Conservation (phyloP, 2,797 vertebrate genomes). For the Sebastolobus altivelis region DNA sequence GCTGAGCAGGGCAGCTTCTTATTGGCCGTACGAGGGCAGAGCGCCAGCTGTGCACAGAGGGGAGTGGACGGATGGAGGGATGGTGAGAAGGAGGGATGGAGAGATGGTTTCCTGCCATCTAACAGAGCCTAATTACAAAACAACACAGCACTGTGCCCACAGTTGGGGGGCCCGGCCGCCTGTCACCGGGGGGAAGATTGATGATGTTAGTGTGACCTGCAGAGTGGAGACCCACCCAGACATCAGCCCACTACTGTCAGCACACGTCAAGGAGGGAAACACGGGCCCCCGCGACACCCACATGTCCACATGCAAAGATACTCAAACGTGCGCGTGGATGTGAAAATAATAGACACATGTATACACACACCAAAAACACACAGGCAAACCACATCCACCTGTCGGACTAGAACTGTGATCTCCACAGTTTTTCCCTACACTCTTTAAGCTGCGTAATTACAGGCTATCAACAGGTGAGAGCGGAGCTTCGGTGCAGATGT, state of each 20-base stretch:
- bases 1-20: conserved; percentile 24
- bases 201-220: conserved; percentile 91
- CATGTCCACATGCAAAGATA: conserved; percentile 30
- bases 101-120: conserved; percentile 88
- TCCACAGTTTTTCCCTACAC: conserved; percentile 25
- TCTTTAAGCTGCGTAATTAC: conserved; percentile 65
- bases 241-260: conserved; percentile 82
- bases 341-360: conserved; percentile 45
- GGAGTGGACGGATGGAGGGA: conserved; percentile 63
- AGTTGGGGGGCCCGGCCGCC: conserved; percentile 73
- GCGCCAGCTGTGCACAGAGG: conserved; percentile 78
- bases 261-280: conserved; percentile 72
- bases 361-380: conserved; percentile 5
- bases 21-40: conserved; percentile 65
- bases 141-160: conserved; percentile 88
- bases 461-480: conserved; percentile 69
- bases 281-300: conserved; percentile 37
- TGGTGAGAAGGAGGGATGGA: conserved; percentile 55
- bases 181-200: conserved; percentile 88
- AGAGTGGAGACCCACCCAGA: conserved; percentile 85
- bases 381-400: conserved; percentile 71
- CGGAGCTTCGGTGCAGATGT: conserved; percentile 56
- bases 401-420: conserved; percentile 64
- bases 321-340: conserved; percentile 11
- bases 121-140: conserved; percentile 90